phyloP scores from a whole-genome alignment of 2,797 vertebrate species.

The Corythornis leucogaster region DNA sequence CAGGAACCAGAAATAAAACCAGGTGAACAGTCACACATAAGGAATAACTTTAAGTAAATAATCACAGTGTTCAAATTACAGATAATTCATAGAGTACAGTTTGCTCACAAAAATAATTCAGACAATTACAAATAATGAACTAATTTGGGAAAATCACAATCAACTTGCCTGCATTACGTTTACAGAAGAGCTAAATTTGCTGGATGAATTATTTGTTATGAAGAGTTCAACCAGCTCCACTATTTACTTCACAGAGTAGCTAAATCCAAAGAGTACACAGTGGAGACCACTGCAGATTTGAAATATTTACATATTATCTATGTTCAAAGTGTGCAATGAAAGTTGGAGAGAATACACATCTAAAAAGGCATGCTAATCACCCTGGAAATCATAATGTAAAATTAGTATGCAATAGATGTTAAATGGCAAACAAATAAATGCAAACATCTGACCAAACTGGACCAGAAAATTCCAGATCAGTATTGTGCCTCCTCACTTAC shows the following conservation, averaged over 20 bases:
- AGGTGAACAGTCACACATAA: constrained; percentile 17
- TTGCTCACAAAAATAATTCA: constrained; percentile 65
- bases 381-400: constrained; percentile 46
- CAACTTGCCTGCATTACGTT: constrained; percentile 24
- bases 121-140: constrained; percentile 71
- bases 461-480: constrained; percentile 25
- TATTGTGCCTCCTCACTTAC: neutral
- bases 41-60: constrained; percentile 54
- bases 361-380: constrained; percentile 52
- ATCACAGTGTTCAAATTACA: constrained; percentile 42
- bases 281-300: constrained; percentile 38
- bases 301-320: constrained; percentile 65
- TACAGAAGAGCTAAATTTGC: constrained; percentile 55
- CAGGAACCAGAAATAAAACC: neutral
- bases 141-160: constrained; percentile 43
- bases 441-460: neutral
- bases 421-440: constrained; percentile 28
- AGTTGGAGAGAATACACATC: constrained; percentile 24
- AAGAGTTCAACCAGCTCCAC: constrained; percentile 28
- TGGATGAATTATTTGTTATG: constrained; percentile 51
- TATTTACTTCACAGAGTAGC: constrained; percentile 51
- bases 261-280: constrained; percentile 65
- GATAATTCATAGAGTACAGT: constrained; percentile 35
- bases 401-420: constrained; percentile 29
- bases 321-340: constrained; percentile 31